Conservation (phyloP, 2,888 invertebrate species). For the Ashinkailepas kermadecensis region DNA sequence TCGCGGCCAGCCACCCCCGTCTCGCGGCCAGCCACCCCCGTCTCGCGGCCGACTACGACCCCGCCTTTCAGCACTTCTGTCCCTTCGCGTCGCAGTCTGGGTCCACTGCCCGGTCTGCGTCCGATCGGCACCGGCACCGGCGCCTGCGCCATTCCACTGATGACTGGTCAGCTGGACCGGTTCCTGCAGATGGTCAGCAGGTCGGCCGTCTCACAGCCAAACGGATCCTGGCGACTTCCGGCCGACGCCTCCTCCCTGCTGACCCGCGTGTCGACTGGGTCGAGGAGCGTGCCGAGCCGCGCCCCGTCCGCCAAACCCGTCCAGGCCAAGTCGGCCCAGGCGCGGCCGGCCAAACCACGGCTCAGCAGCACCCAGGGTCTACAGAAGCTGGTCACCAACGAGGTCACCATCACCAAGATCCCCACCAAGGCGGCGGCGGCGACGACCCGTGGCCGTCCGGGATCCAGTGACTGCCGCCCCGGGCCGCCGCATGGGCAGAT, state of each 20-base stretch:
- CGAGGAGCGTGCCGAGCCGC: not conserved
- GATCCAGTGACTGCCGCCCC: too few species aligned
- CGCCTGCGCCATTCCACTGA: slow-evolving; percentile 5
- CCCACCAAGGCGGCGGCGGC: not conserved
- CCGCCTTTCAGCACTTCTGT: not conserved
- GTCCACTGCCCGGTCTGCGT: slow-evolving; percentile 2
- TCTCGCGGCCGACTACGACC: not conserved
- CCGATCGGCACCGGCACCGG: not conserved
- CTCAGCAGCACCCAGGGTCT: not conserved
- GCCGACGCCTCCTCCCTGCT: slow-evolving; percentile 4
- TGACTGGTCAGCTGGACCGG: slow-evolving; percentile 13
- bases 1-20: not conserved
- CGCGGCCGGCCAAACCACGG: not conserved
- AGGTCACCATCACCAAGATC: not conserved
- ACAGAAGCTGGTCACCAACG: slow-evolving; percentile 11
- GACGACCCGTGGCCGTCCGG: too few species aligned
- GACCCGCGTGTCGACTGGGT: not conserved
- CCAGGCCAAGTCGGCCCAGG: not conserved
- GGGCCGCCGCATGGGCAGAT: not conserved
- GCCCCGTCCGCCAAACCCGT: not conserved
- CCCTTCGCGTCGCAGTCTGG: not conserved
- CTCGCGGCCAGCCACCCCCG: not conserved
- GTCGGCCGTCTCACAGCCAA: slow-evolving; percentile 16
- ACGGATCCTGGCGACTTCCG: slow-evolving; percentile 14
- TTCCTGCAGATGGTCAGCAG: slow-evolving; percentile 17